A percentile compares a stretch with the other conserved stretches of the same genome.
Evolutionary conservation across 2,113 vertebrate species (phyloP).

Genomic region (Phalacrocorax aristotelis): DNA sequence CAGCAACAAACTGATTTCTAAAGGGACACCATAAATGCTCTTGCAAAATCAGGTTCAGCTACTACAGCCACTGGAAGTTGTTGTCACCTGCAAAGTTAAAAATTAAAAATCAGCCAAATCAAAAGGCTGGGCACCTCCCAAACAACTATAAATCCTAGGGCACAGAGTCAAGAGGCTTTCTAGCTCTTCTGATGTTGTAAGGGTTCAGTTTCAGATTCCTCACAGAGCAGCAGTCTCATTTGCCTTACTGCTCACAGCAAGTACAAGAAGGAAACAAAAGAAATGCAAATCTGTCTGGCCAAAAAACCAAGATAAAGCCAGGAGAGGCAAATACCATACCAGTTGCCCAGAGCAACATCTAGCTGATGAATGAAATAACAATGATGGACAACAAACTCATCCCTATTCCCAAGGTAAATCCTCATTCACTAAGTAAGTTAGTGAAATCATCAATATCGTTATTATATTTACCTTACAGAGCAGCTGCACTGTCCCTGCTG

Average conservation of each 20-base stretch:
- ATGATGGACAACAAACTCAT: slow-evolving; percentile 66
- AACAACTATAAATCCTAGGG: background rate
- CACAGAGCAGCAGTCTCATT: background rate
- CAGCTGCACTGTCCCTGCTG: background rate
- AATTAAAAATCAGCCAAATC: background rate
- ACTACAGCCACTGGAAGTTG: background rate
- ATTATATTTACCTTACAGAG: slow-evolving; percentile 25
- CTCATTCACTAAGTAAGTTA: slow-evolving; percentile 62
- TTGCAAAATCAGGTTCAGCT: background rate
- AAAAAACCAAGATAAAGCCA: slow-evolving; percentile 34
- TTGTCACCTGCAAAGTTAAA: background rate
- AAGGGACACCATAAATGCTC: background rate
- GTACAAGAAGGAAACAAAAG: slow-evolving; percentile 27
- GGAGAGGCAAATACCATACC: slow-evolving; percentile 17
- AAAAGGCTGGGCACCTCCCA: background rate
- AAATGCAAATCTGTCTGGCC: background rate
- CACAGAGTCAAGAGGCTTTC: background rate
- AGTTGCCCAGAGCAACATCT: slow-evolving; percentile 57
- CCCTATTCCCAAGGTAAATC: slow-evolving; percentile 62
- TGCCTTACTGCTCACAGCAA: slow-evolving; percentile 2
- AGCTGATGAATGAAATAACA: slow-evolving; percentile 63
- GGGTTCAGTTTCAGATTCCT: background rate
- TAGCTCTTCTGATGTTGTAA: background rate
- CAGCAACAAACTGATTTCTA: background rate
- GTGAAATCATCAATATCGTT: slow-evolving; percentile 41